These are phyloP conservation scores for Solenopsis fugax DNA, from an alignment of 1,140 invertebrate species.

Conservation along the genomic window DNA sequence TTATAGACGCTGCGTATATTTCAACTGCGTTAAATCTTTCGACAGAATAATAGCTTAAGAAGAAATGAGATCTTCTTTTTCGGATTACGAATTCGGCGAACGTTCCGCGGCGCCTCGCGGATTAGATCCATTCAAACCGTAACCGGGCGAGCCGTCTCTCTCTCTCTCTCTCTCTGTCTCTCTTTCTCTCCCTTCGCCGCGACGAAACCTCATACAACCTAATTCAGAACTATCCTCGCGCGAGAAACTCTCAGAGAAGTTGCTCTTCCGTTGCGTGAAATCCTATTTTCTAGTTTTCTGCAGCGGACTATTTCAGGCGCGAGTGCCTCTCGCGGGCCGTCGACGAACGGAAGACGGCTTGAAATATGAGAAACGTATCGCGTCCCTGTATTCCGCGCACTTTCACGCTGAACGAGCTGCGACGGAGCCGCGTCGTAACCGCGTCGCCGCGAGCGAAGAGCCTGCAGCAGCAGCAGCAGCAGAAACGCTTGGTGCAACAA, in stretches of 20 bases:
- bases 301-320: constrained; percentile 28
- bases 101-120: neutral
- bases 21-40: neutral
- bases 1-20: neutral
- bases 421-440: constrained; percentile 42
- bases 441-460: constrained; percentile 46
- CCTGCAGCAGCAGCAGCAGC: constrained; percentile 20
- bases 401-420: constrained; percentile 64
- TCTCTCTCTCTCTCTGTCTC: neutral
- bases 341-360: constrained; percentile 23
- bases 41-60: no score
- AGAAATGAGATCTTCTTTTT: constrained; percentile 17
- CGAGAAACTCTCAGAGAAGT: constrained; percentile 16
- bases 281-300: constrained; percentile 64
- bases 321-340: constrained; percentile 21
- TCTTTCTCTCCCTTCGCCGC: neutral
- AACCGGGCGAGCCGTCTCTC: neutral
- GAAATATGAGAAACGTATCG: constrained; percentile 75
- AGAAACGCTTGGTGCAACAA: constrained; percentile 68
- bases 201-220: constrained; percentile 10
- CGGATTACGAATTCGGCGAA: constrained; percentile 16
- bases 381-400: constrained; percentile 46
- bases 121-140: constrained; percentile 18
- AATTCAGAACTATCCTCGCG: constrained; percentile 43
- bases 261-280: constrained; percentile 33